These are phyloP conservation scores for Enteromius anoplus DNA, from an alignment of 2,797 vertebrate species.

Conservation along the genomic window DNA sequence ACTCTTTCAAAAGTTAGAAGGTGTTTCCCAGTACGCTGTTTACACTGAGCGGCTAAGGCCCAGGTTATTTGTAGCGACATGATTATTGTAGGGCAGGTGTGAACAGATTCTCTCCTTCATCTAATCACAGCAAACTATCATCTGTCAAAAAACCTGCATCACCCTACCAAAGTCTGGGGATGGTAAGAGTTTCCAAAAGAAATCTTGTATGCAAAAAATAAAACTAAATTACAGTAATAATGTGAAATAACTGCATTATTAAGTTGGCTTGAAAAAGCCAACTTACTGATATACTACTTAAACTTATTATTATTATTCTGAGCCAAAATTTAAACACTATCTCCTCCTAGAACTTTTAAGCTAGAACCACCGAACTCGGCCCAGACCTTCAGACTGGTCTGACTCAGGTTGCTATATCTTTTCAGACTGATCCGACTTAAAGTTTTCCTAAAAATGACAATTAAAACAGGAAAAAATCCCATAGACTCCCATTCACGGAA, in stretches of 20 bases:
- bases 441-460: no score
- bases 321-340: no score
- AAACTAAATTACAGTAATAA: background rate
- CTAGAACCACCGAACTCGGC: no score
- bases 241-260: background rate
- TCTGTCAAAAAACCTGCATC: slow-evolving; percentile 26
- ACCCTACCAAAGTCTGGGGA: background rate
- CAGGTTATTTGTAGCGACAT: background rate
- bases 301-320: no score
- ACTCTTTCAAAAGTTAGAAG: slow-evolving; percentile 48
- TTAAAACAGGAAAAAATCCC: no score
- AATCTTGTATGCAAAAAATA: background rate
- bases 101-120: slow-evolving; percentile 30
- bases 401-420: no score
- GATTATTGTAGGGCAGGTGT: slow-evolving; percentile 26
- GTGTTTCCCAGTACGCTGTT: slow-evolving; percentile 32
- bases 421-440: no score
- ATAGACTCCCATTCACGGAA: no score
- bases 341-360: no score
- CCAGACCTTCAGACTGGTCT: no score
- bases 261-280: no score
- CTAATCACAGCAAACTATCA: slow-evolving; percentile 34
- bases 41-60: slow-evolving; percentile 24
- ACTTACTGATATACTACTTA: no score
- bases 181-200: background rate